Conservation (phyloP, 2,888 invertebrate species). For the Rhimphoctona megacephalus region DNA sequence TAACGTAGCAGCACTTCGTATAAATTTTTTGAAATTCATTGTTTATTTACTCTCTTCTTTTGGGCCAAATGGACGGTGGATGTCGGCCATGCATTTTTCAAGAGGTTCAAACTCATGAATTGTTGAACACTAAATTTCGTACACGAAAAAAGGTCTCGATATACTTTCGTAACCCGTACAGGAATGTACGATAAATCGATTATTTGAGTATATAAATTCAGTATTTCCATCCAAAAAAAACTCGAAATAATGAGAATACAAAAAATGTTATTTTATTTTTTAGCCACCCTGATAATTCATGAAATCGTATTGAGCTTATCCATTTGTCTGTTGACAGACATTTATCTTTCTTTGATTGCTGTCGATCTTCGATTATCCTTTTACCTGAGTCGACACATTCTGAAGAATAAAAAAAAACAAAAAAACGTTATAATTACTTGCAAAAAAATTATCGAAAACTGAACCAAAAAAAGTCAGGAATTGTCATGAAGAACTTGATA, state of each 20-base stretch:
- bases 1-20: not conserved
- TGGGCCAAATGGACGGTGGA: conserved; percentile 33
- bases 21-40: conserved; percentile 26
- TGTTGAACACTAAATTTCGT: conserved; percentile 27
- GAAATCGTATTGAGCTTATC: not conserved
- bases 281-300: not conserved
- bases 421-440: not conserved
- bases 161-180: conserved; percentile 54
- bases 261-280: not conserved
- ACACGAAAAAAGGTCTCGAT: conserved; percentile 35
- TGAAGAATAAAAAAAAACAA: not conserved
- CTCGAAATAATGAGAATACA: too few species aligned
- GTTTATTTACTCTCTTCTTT: conserved; percentile 33
- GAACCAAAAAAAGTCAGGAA: not conserved
- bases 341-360: not conserved
- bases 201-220: conserved; percentile 14
- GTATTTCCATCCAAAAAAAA: not conserved
- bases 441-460: not conserved
- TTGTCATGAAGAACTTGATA: too few species aligned
- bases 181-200: conserved; percentile 58
- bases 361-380: not conserved
- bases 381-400: not conserved
- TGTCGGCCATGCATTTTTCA: conserved; percentile 54
- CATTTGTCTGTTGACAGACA: not conserved
- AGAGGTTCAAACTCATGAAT: conserved; percentile 47